Base-by-base conservation (phyloP, 2,888 invertebrate species). In the Acleris holmiana region DNA sequence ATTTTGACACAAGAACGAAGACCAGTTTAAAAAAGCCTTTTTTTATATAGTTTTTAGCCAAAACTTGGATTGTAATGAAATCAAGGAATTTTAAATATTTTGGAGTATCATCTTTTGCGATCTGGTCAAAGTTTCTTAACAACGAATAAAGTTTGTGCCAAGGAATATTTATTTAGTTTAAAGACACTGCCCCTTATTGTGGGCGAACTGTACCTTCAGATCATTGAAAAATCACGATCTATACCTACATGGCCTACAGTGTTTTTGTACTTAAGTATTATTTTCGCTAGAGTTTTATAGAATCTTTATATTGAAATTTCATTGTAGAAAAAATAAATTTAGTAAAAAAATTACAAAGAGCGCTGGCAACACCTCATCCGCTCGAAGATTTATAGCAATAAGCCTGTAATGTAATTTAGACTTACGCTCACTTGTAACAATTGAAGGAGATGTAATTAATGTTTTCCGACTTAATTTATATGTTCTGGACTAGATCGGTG, bases 381-480 rank as follows among this genome's bases (percentile, higher is more conserved):
- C 60, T 35, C 54, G 65, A 60, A 23, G 46, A 65, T 65, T 49
- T 65, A 81, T 88, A 89, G 90, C 89, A 90, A 90, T 90, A 90
- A 88, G 88, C 69, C 65, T 56, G 67, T 70, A 72, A 68, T 72
- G 68, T 72, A 71, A 71, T 63, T 73, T 78, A 83, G 79, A 76
- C 64, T 76, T 77, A 76, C 76, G 76, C 73, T 73, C 76, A 79
- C 67, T 74, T 76, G 76, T 74, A 79, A 77, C 72, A 77, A 79
- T 72, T 69, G 67, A 74, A 75, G 60, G 60, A 83, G 69, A 78
- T 86, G 81, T 83, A 85, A 82, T 79, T 80, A 85, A 84, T 73
- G 78, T 83, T 86, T 84, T 84, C 80, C 82, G 85, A 83, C 79
- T 83, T 87, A 84, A 85, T 85, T 88, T 88, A 85, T 86, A 84